A percentile compares a stretch with the other conserved stretches of the same genome.
Evolutionary conservation across 2,888 invertebrate species (phyloP).

Genomic region (Athalia cordata): DNA sequence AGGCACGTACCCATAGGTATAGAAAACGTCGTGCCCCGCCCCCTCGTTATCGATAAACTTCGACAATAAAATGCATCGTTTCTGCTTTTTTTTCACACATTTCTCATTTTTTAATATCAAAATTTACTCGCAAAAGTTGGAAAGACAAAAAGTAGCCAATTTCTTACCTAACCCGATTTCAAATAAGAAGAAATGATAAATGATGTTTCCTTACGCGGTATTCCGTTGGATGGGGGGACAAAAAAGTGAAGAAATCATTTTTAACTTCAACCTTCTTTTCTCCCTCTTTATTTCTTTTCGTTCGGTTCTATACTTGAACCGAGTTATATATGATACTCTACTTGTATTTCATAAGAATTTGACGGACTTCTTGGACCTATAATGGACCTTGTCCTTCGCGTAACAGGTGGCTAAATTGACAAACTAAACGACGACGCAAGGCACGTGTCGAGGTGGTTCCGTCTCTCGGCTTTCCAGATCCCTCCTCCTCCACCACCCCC

Average conservation of each 20-base stretch:
- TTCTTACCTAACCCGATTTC: no score
- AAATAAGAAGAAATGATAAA: no score
- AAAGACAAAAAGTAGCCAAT: no score
- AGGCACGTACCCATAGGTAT: no score
- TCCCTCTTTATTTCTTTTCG: neutral
- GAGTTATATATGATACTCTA: neutral
- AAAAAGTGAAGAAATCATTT: neutral
- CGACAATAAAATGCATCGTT: no score
- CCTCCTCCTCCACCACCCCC: neutral
- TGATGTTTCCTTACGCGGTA: neutral
- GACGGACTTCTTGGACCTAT: constrained; percentile 16
- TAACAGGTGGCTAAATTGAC: constrained; percentile 36
- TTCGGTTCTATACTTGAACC: neutral
- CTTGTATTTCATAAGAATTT: constrained; percentile 11
- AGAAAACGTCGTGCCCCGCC: no score
- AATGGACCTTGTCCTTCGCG: constrained; percentile 30
- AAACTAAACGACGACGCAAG: constrained; percentile 29
- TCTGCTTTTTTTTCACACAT: neutral
- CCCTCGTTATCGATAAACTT: no score
- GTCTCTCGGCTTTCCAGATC: constrained; percentile 15
- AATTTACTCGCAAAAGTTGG: neutral
- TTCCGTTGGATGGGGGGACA: no score
- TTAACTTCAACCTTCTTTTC: neutral
- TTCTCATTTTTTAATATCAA: neutral
- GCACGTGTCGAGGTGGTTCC: constrained; percentile 26